phyloP scores from a whole-genome alignment of 2,113 vertebrate genomes.

The Lampris incognitus region DNA sequence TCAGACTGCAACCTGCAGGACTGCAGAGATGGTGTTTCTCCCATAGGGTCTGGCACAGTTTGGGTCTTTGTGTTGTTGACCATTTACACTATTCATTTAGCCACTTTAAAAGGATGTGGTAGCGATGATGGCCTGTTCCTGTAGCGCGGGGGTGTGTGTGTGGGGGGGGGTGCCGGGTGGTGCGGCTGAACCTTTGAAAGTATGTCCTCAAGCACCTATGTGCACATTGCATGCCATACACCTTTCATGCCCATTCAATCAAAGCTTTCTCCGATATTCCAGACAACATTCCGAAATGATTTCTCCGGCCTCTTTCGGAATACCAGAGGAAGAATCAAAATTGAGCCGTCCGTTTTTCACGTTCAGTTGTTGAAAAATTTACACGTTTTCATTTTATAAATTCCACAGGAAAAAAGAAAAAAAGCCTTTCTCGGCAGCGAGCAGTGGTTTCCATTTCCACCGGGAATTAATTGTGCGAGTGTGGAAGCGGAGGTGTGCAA shows the following conservation, averaged over 20 bases:
- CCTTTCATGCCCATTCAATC: constrained; percentile 4
- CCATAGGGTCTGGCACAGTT: constrained; percentile 64
- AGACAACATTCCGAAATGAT: constrained; percentile 22
- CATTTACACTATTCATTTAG: constrained; percentile 61
- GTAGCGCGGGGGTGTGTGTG: neutral
- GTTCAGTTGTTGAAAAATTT: constrained; percentile 13
- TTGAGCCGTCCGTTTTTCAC: constrained; percentile 45
- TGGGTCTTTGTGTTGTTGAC: constrained; percentile 55
- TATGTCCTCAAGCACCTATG: constrained; percentile 45
- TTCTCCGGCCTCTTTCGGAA: constrained; percentile 27
- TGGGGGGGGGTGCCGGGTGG: neutral
- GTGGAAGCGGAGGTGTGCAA: constrained; percentile 41
- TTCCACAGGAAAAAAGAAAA: constrained; percentile 25
- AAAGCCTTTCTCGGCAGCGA: constrained; percentile 37
- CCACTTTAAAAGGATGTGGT: constrained; percentile 45
- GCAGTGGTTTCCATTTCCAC: constrained; percentile 55
- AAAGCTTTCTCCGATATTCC: constrained; percentile 10
- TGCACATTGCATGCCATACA: constrained; percentile 43
- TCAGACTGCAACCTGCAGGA: constrained; percentile 68
- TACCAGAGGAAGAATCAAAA: constrained; percentile 39
- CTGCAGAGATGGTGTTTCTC: constrained; percentile 70
- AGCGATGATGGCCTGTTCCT: constrained; percentile 26
- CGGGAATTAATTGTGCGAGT: constrained; percentile 62
- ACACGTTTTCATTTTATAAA: constrained; percentile 58
- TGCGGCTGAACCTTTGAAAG: constrained; percentile 57